Conservation (phyloP, 2,797 vertebrate genomes). For the Chelonia mydas region DNA sequence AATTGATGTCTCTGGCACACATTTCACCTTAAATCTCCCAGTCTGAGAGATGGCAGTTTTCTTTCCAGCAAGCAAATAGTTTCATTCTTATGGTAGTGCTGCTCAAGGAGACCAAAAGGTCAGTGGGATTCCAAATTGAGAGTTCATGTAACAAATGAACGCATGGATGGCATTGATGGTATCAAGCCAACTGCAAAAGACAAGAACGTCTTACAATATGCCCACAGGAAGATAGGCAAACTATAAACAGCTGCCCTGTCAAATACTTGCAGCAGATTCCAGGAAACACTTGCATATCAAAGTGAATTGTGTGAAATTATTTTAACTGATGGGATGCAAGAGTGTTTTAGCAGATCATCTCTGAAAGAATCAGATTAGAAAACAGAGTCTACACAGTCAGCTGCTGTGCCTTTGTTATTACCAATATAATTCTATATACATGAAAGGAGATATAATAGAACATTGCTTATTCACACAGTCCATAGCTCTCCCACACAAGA, state of each 20-base stretch:
- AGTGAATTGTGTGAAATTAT: not conserved
- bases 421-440: not conserved
- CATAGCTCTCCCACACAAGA: not conserved
- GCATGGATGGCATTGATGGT: not conserved
- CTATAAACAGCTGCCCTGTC: not conserved
- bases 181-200: constrained; percentile 4
- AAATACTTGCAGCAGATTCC: not conserved
- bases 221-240: not conserved
- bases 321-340: not conserved
- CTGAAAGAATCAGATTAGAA: not conserved
- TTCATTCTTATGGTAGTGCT: not conserved
- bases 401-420: not conserved
- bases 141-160: not conserved
- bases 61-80: not conserved
- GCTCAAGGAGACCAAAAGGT: constrained; percentile 2
- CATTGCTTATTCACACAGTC: not conserved
- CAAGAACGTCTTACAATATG: not conserved
- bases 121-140: constrained; percentile 16
- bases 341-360: not conserved
- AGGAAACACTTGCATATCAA: not conserved
- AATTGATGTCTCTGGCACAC: fast-evolving
- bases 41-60: not conserved
- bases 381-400: not conserved
- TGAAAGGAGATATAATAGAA: not conserved
- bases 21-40: not conserved